Evolutionary conservation across 2,113 vertebrate species (phyloP).

Genomic region (Pholis gunnellus): DNA sequence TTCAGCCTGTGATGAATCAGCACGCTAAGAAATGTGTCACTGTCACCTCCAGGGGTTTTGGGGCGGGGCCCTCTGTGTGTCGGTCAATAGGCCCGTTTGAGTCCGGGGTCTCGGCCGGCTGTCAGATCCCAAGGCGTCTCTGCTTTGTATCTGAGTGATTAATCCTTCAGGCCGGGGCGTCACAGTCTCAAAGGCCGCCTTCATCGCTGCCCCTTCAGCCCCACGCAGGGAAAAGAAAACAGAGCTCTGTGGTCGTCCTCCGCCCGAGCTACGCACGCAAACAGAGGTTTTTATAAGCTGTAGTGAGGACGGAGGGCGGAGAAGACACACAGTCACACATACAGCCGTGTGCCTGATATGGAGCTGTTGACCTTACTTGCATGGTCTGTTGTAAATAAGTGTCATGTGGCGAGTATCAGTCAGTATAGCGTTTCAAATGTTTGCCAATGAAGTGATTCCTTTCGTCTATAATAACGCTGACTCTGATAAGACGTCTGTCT

Average conservation of each 20-base stretch:
- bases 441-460: not conserved
- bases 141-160: conserved; percentile 57
- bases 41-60: not conserved
- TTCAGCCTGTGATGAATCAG: conserved; percentile 50
- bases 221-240: conserved; percentile 67
- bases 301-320: not conserved
- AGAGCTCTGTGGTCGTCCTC: conserved; percentile 41
- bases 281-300: conserved; percentile 27
- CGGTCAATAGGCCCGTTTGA: conserved; percentile 52
- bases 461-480: not conserved
- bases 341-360: not conserved
- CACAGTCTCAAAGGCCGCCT: conserved; percentile 67
- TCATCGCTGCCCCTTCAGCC: conserved; percentile 44
- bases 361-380: not conserved
- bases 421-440: not conserved
- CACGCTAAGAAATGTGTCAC: conserved; percentile 25
- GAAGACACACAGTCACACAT: not conserved
- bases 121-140: conserved; percentile 37
- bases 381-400: not conserved
- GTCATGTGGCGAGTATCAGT: not conserved
- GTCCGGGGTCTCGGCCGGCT: conserved; percentile 20
- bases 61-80: not conserved
- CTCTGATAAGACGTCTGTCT: not conserved
- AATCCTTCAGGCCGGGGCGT: conserved; percentile 24
- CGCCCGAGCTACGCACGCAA: conserved; percentile 23